phyloP scores from a whole-genome alignment of 2,797 vertebrate genomes.

The Zenarchopterus dispar region DNA sequence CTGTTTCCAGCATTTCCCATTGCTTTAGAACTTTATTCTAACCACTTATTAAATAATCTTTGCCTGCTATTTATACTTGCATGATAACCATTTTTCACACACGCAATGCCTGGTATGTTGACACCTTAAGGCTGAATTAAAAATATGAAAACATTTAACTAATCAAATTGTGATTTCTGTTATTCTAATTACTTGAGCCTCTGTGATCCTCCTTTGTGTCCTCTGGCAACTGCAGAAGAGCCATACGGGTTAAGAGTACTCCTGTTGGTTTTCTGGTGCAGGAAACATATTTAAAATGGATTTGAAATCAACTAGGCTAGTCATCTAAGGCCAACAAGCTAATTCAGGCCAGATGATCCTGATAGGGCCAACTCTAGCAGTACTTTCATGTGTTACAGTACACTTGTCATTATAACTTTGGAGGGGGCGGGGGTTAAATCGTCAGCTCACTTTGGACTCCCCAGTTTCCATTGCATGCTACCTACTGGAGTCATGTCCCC shows the following conservation, averaged over 20 bases:
- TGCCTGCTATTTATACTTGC: neutral
- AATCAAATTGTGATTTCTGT: no score
- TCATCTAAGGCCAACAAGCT: slow-evolving; percentile 12
- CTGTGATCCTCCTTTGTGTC: no score
- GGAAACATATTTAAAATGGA: slow-evolving; percentile 2
- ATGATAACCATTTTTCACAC: neutral
- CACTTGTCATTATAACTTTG: slow-evolving; percentile 19
- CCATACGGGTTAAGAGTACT: no score
- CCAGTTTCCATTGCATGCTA: slow-evolving; percentile 44
- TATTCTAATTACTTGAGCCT: no score
- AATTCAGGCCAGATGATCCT: slow-evolving; percentile 26
- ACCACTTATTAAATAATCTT: neutral
- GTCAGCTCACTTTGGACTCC: slow-evolving; percentile 23
- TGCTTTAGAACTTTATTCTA: neutral
- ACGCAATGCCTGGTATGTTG: neutral
- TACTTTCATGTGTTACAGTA: slow-evolving; percentile 17
- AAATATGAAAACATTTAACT: neutral
- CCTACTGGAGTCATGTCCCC: slow-evolving; percentile 56
- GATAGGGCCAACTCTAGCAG: slow-evolving; percentile 6
- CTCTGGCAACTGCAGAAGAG: no score
- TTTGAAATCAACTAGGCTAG: slow-evolving; percentile 7
- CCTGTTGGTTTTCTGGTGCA: no score
- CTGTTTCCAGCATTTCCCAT: neutral
- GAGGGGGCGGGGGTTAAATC: slow-evolving; percentile 9
- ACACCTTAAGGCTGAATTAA: neutral